A percentile compares a stretch with the other conserved stretches of the same genome.
These are phyloP conservation scores for Noctua comes DNA, from an alignment of 2,888 invertebrate genomes.

Conservation along the genomic window DNA sequence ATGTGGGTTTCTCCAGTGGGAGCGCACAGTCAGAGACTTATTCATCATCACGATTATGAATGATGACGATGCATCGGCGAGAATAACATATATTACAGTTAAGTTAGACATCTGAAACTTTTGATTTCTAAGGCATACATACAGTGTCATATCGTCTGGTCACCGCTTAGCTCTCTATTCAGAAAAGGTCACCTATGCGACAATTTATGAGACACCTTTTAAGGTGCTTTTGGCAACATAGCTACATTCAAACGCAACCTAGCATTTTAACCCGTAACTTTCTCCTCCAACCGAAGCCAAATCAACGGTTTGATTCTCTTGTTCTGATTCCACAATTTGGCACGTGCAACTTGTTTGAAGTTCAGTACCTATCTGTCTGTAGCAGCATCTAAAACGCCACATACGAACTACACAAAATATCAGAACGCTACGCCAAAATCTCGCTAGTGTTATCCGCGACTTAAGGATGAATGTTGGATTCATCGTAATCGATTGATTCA, in stretches of 20 bases:
- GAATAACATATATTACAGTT: background rate
- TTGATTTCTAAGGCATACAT: background rate
- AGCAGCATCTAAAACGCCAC: background rate
- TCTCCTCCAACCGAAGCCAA: slow-evolving; percentile 9
- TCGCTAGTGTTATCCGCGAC: background rate
- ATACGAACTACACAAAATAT: background rate
- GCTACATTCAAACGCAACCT: background rate
- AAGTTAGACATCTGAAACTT: background rate
- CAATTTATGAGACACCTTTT: background rate
- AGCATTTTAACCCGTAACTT: slow-evolving; percentile 25
- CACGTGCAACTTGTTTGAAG: background rate
- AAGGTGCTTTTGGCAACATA: slow-evolving; percentile 19
- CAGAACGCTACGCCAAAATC: background rate
- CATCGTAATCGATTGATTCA: background rate
- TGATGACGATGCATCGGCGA: too few relatives aligned
- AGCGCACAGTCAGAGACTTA: background rate
- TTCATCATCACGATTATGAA: too few relatives aligned
- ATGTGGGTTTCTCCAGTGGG: background rate
- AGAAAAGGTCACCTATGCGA: background rate
- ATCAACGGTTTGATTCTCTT: slow-evolving; percentile 5
- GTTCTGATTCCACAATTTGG: slow-evolving; percentile 7
- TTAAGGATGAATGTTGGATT: background rate
- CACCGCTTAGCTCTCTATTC: background rate
- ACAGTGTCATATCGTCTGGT: background rate
- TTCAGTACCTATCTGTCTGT: background rate